A percentile compares a stretch with the other conserved stretches of the same genome.
These are phyloP conservation scores for Dione juno DNA, from an alignment of 2,888 invertebrate genomes.

Conservation along the genomic window DNA sequence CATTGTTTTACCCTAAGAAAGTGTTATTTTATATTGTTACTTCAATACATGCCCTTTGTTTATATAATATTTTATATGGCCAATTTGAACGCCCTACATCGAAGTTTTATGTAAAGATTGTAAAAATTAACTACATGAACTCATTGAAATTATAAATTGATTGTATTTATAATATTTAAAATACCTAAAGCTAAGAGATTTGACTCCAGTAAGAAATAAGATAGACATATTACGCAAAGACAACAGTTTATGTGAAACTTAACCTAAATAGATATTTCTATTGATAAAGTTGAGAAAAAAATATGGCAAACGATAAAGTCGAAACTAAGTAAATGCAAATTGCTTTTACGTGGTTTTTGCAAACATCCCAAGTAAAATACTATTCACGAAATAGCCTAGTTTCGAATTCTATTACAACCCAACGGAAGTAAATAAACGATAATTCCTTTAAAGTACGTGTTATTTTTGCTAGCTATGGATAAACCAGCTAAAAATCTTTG, in stretches of 20 bases:
- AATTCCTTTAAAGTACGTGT: constrained; percentile 21
- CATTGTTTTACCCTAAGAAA: constrained; percentile 62
- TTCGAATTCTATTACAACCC: neutral
- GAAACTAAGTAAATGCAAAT: neutral
- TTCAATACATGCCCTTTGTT: constrained; percentile 11
- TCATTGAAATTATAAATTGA: too few species aligned
- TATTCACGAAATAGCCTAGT: neutral
- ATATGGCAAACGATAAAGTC: neutral
- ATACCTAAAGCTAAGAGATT: too few species aligned
- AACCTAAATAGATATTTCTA: neutral
- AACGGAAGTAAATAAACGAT: constrained; percentile 3
- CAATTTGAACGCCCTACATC: neutral
- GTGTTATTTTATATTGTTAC: constrained; percentile 54
- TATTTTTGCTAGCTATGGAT: constrained; percentile 11
- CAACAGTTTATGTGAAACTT: too few species aligned
- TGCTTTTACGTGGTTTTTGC: neutral
- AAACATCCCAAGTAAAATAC: neutral
- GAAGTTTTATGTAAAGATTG: neutral
- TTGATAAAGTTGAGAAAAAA: neutral
- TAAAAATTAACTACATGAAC: too few species aligned
- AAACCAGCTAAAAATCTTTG: constrained; percentile 22
- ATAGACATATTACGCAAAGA: too few species aligned
- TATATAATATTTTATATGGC: constrained; percentile 7
- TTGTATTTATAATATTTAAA: too few species aligned
- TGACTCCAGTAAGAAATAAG: too few species aligned